Evolutionary conservation across 1,140 invertebrate genomes (phyloP), one percentile per base, ranked within the genome.

Genomic region (Harpegnathos saltator): DNA sequence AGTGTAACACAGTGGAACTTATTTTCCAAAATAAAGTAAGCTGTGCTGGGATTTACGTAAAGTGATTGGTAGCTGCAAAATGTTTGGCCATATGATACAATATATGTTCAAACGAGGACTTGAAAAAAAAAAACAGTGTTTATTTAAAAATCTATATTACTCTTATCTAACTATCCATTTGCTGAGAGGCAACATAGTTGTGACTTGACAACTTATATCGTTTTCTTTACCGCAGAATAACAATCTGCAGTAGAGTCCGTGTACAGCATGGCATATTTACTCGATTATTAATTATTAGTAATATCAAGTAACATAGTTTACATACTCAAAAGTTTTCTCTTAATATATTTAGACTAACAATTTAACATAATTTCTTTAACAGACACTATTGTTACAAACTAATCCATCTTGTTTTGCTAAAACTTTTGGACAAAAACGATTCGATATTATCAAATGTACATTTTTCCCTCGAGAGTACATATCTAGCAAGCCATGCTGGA

Each of bases 331-430:
- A 90, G 74, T 89, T 89, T 89, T 56, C 83, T 81, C 88, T 91
- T 71, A 48, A 90, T 90, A 91, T 90, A 90, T 90, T 91, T 90
- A 90, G 87, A 88, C 86, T 82, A 91, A 91, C 87, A 90, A 91
- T 90, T 90, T 88, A 91, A 91, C 86, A 90, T 68, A 85, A 80
- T 83, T 84, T 86, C 77, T 68, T 81, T 85, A 87, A 88, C 80
- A 89, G 86, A 82, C 83, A 82, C 61, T 69, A 54, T 82, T 78
- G 38, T 82, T 54, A 38, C 54, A 66, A 44, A 66, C 19, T 77
- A 54, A 66, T 19, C 11, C n/a, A 77, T 66, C 66, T 54, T 48
- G 33, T 63, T 65, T 33, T 38, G 3, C 15, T 66, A 56, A 77
- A 77, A 66, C 1, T 65, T 65, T 52, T 22, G 29, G 11, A n/a